A percentile compares a stretch with the other conserved stretches of the same genome.
Evolutionary conservation across 2,888 invertebrate genomes (phyloP).

Genomic region (Noctua fimbriata): DNA sequence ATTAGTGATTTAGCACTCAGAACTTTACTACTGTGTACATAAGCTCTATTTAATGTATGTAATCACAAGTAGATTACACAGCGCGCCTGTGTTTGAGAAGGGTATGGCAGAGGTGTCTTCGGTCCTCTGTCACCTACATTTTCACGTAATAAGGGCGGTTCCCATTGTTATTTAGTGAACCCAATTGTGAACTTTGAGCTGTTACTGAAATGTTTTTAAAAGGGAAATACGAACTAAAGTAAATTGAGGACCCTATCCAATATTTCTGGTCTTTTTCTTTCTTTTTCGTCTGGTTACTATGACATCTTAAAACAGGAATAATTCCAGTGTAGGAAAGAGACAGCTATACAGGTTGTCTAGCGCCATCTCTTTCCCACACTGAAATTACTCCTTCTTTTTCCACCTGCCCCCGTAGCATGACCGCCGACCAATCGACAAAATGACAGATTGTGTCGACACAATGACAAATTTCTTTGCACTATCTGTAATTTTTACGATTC

Average conservation of each 20-base stretch:
- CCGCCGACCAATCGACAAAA: too few relatives aligned
- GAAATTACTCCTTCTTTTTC: too few relatives aligned
- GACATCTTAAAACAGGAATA: too few relatives aligned
- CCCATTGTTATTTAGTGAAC: slow-evolving; percentile 33
- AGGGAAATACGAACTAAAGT: not conserved
- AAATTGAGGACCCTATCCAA: not conserved
- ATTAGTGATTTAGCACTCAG: slow-evolving; percentile 5
- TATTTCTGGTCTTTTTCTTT: too few relatives aligned
- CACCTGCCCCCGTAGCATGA: too few relatives aligned
- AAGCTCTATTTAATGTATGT: slow-evolving; percentile 41
- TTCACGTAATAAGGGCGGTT: slow-evolving; percentile 21
- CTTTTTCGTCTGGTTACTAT: too few relatives aligned
- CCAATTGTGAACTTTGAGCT: slow-evolving; percentile 11
- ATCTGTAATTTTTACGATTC: too few relatives aligned
- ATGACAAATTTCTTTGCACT: too few relatives aligned
- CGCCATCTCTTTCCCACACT: too few relatives aligned
- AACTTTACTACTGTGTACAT: slow-evolving; percentile 24
- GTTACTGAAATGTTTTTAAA: not conserved
- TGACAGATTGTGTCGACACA: too few relatives aligned
- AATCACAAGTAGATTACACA: slow-evolving; percentile 49
- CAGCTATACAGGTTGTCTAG: too few relatives aligned
- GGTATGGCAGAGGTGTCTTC: slow-evolving; percentile 50
- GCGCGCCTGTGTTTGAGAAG: slow-evolving; percentile 43
- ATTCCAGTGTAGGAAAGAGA: too few relatives aligned
- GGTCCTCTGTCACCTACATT: slow-evolving; percentile 44